Percentiles rank a stretch among this genome's conserved stretches.
Evolutionary conservation across 1,140 invertebrate species (phyloP).

Genomic region (Geopemphigus sp.): DNA sequence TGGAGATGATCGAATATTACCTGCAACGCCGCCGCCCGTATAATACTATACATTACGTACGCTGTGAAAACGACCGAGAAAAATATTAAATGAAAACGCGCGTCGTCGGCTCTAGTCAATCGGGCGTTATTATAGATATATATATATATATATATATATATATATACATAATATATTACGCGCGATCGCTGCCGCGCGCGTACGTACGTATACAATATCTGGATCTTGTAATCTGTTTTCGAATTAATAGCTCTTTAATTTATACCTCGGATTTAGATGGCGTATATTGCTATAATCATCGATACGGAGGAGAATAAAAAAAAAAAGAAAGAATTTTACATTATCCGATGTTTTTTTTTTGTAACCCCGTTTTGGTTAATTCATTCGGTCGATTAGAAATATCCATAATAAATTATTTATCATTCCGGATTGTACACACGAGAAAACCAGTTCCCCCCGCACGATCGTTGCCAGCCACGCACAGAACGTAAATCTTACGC

Average conservation of each 20-base stretch:
- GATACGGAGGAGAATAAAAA: background rate
- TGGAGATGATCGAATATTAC: background rate
- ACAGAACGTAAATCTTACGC: constrained; percentile 25
- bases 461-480: constrained; percentile 7
- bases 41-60: background rate
- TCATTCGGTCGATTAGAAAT: constrained; percentile 49
- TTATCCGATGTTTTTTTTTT: constrained; percentile 29
- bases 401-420: constrained; percentile 50
- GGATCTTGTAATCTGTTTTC: constrained; percentile 47
- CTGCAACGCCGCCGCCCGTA: no score
- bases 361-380: constrained; percentile 19
- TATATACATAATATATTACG: background rate
- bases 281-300: no score
- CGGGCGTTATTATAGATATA: background rate
- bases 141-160: background rate
- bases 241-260: constrained; percentile 45
- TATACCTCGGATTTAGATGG: constrained; percentile 14
- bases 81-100: background rate
- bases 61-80: constrained; percentile 6
- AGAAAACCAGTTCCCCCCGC: constrained; percentile 38
- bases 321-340: constrained; percentile 4
- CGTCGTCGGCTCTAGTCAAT: background rate
- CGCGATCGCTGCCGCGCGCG: background rate
- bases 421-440: constrained; percentile 36
- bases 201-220: background rate